These are phyloP conservation scores for Circaetus gallicus DNA, from an alignment of 2,113 vertebrate genomes.

Conservation along the genomic window DNA sequence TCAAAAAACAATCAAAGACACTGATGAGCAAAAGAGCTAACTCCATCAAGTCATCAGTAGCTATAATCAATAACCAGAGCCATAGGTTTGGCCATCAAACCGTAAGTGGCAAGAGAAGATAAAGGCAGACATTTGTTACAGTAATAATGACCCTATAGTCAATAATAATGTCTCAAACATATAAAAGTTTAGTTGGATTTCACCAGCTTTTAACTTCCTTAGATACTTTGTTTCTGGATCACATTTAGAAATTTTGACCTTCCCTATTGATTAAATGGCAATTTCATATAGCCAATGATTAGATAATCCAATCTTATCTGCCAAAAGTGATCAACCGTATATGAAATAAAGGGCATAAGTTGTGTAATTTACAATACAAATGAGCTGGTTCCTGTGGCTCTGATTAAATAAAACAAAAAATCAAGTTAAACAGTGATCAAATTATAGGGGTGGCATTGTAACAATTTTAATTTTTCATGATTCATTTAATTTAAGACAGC, in stretches of 20 bases:
- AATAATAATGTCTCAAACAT: not conserved
- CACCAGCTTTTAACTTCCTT: conserved; percentile 5
- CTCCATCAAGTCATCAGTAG: not conserved
- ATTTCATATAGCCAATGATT: conserved; percentile 60
- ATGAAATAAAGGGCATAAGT: conserved; percentile 65
- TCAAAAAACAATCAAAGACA: not conserved
- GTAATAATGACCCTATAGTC: not conserved
- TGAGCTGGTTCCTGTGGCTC: conserved; percentile 48
- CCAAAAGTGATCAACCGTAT: conserved; percentile 62
- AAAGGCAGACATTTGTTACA: not conserved
- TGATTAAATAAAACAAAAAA: conserved; percentile 71
- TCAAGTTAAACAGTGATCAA: conserved; percentile 61
- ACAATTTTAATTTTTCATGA: conserved; percentile 54
- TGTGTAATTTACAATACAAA: conserved; percentile 68
- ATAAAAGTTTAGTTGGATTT: conserved; percentile 22
- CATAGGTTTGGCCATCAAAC: not conserved
- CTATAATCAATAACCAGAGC: conserved; percentile 1
- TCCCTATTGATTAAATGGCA: conserved; percentile 69
- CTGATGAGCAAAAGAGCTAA: not conserved
- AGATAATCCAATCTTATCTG: conserved; percentile 66
- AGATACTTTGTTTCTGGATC: conserved; percentile 23
- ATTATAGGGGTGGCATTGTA: conserved; percentile 52
- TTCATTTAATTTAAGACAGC: conserved; percentile 55
- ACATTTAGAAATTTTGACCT: conserved; percentile 66
- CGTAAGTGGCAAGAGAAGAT: not conserved